Evolutionary conservation across 2,113 vertebrate genomes (phyloP).

Genomic region (Neotoma lepida): DNA sequence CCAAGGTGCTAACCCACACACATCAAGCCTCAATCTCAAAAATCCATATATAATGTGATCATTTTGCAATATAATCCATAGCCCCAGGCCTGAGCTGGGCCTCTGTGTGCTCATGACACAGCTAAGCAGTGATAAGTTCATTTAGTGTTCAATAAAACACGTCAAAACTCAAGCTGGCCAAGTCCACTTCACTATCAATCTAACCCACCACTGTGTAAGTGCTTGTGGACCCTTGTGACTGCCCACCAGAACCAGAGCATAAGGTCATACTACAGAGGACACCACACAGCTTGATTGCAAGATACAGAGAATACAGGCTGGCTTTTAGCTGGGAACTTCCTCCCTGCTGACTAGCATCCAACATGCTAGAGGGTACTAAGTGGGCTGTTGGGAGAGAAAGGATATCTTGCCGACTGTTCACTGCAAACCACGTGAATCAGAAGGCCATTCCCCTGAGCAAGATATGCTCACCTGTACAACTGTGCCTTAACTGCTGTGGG

Average conservation of each 20-base stretch:
- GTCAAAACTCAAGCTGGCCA: slow-evolving; percentile 1
- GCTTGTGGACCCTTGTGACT: not conserved
- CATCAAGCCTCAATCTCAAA: not conserved
- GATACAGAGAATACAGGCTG: not conserved
- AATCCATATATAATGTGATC: not conserved
- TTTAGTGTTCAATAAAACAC: slow-evolving; percentile 10
- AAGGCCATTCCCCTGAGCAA: not conserved
- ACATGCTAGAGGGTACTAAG: too few species aligned
- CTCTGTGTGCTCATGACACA: not conserved
- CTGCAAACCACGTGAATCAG: not conserved
- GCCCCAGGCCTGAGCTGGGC: not conserved
- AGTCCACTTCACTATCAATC: not conserved
- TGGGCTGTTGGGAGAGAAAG: too few species aligned
- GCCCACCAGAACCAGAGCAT: not conserved
- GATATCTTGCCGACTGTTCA: not conserved
- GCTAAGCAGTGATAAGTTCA: slow-evolving; percentile 49
- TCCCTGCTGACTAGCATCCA: too few species aligned
- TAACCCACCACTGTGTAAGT: rapidly evolving
- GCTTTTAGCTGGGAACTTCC: not conserved
- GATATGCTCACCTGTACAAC: not conserved
- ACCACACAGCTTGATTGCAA: too few species aligned
- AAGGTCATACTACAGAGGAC: not conserved
- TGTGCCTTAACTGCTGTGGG: not conserved
- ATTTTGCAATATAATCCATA: not conserved
- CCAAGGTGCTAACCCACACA: not conserved